phyloP scores from a whole-genome alignment of 2,797 vertebrate species.

The Ceyx erithaca region DNA sequence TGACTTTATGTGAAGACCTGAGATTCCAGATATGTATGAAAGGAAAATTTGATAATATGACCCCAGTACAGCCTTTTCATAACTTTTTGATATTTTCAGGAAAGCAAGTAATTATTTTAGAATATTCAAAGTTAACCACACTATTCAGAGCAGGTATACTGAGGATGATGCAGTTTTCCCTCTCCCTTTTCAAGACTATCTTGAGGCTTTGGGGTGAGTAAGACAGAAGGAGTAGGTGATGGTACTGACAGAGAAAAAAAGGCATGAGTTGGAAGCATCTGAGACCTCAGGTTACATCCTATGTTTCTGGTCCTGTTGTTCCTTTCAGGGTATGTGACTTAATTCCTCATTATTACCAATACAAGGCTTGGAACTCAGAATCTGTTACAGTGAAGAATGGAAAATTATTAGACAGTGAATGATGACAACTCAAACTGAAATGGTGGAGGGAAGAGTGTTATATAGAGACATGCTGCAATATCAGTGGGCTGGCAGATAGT shows the following conservation, averaged over 20 bases:
- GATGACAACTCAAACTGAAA: neutral
- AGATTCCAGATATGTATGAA: neutral
- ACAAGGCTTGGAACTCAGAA: neutral
- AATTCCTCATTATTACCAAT: neutral
- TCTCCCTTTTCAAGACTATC: neutral
- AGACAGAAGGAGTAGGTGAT: neutral
- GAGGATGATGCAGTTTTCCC: neutral
- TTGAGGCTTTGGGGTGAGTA: neutral
- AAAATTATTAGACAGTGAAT: neutral
- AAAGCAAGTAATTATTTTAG: neutral
- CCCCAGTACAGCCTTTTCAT: neutral
- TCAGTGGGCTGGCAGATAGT: neutral
- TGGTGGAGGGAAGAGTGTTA: neutral
- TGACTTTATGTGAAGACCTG: neutral
- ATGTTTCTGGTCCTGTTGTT: neutral
- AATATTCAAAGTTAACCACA: neutral
- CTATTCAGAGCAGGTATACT: neutral
- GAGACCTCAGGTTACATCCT: neutral
- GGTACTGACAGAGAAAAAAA: neutral
- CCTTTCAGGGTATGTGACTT: neutral
- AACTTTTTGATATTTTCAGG: neutral
- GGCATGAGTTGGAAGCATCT: neutral
- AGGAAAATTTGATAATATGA: neutral
- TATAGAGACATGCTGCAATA: neutral
- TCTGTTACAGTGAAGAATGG: neutral